Evolutionary conservation across 1,140 invertebrate species (phyloP).

Genomic region (Drosophila santomea): DNA sequence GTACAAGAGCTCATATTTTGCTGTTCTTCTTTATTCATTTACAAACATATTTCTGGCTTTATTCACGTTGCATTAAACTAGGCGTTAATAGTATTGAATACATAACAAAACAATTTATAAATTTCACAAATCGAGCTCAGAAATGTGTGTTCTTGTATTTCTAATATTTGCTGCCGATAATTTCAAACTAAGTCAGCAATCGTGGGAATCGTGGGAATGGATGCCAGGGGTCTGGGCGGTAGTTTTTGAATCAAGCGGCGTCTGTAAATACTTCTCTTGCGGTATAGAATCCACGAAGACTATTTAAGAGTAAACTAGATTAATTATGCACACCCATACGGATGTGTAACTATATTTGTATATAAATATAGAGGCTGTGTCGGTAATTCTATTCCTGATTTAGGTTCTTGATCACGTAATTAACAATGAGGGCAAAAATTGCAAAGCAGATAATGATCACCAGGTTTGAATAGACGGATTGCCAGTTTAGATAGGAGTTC

Average conservation of each 20-base stretch:
- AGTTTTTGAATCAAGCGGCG: conserved; percentile 42
- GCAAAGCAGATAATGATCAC: conserved; percentile 83
- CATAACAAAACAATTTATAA: conserved; percentile 76
- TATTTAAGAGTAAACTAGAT: conserved; percentile 71
- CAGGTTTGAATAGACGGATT: conserved; percentile 81
- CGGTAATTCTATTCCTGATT: conserved; percentile 83
- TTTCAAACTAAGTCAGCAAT: conserved; percentile 54
- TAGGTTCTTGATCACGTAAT: conserved; percentile 84
- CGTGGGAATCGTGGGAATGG: conserved; percentile 24
- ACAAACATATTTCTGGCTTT: conserved; percentile 63
- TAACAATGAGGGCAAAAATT: conserved; percentile 84
- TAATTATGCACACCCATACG: conserved; percentile 61
- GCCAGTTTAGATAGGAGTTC: conserved; percentile 82
- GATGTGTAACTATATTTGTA: conserved; percentile 46
- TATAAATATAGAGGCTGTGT: conserved; percentile 70
- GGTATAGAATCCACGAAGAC: conserved; percentile 43
- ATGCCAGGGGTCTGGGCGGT: conserved; percentile 10
- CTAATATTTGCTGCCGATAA: conserved; percentile 57
- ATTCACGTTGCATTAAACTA: conserved; percentile 54
- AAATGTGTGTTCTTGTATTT: conserved; percentile 26
- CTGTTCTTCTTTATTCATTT: conserved; percentile 64
- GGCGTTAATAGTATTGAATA: conserved; percentile 71
- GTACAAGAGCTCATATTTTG: conserved; percentile 54
- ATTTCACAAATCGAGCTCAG: conserved; percentile 59
- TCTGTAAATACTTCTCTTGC: conserved; percentile 67